phyloP scores from a whole-genome alignment of 2,113 vertebrate species.

The Brachypodius melanocephalos region DNA sequence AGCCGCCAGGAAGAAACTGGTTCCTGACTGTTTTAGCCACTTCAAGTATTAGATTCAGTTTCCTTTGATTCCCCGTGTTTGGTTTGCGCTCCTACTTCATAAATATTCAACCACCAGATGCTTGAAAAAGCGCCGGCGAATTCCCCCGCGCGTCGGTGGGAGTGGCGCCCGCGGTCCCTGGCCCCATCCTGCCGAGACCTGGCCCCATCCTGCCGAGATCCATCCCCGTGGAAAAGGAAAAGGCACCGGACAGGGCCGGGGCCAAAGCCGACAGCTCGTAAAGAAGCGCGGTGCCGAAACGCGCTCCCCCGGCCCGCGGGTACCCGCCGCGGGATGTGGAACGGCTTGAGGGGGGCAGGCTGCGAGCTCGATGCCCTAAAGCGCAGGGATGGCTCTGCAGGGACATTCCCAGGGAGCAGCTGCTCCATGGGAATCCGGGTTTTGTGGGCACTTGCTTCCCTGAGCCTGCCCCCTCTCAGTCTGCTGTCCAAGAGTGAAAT shows the following conservation, averaged over 20 bases:
- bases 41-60: neutral
- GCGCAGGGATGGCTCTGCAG: neutral
- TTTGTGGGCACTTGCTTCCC: rapidly evolving
- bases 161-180: neutral
- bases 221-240: neutral
- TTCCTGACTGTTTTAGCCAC: neutral
- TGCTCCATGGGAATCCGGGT: no score
- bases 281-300: neutral
- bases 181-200: neutral
- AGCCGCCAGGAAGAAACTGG: neutral
- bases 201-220: neutral
- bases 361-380: rapidly evolving
- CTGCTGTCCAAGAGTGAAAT: rapidly evolving
- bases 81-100: slow-evolving; percentile 3
- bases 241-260: rapidly evolving
- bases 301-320: rapidly evolving
- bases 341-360: rapidly evolving
- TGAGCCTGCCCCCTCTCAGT: rapidly evolving
- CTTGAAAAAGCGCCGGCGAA: neutral
- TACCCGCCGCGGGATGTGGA: rapidly evolving
- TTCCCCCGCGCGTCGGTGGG: neutral
- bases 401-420: neutral
- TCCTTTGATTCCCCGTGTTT: neutral
- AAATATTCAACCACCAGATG: neutral
- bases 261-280: neutral